phyloP scores from a whole-genome alignment of 2,113 vertebrate species.

The Clinocottus analis region DNA sequence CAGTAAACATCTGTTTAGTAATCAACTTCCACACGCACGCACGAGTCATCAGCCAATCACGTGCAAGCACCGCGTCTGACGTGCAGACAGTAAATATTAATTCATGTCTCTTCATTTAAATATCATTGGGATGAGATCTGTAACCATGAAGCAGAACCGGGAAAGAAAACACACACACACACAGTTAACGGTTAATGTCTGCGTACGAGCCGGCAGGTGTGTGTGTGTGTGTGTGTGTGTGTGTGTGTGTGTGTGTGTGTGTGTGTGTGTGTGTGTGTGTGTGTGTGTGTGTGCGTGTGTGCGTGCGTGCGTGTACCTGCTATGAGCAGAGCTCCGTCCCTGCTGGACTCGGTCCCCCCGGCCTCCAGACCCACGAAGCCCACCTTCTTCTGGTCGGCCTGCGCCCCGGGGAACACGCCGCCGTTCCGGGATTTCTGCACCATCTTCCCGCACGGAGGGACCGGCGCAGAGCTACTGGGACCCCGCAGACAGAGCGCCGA shows the following conservation, averaged over 20 bases:
- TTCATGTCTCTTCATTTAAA: not conserved
- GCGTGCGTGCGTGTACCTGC: no score
- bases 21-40: not conserved
- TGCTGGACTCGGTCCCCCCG: slow-evolving; percentile 89
- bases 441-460: slow-evolving; percentile 79
- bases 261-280: no score
- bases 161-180: no score
- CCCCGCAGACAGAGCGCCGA: slow-evolving; percentile 1
- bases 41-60: not conserved
- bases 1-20: no score
- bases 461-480: slow-evolving; percentile 8
- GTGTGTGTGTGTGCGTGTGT: no score
- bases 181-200: no score
- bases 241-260: no score
- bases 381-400: slow-evolving; percentile 93
- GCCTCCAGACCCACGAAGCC: slow-evolving; percentile 96
- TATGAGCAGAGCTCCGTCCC: slow-evolving; percentile 95
- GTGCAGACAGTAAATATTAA: not conserved
- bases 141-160: not conserved
- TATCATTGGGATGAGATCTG: not conserved
- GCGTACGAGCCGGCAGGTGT: no score
- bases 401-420: slow-evolving; percentile 91
- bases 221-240: no score
- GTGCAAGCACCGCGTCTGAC: not conserved
- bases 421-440: slow-evolving; percentile 96